Evolutionary conservation across 2,797 vertebrate species (phyloP).

Genomic region (Hydrolagus colliei): DNA sequence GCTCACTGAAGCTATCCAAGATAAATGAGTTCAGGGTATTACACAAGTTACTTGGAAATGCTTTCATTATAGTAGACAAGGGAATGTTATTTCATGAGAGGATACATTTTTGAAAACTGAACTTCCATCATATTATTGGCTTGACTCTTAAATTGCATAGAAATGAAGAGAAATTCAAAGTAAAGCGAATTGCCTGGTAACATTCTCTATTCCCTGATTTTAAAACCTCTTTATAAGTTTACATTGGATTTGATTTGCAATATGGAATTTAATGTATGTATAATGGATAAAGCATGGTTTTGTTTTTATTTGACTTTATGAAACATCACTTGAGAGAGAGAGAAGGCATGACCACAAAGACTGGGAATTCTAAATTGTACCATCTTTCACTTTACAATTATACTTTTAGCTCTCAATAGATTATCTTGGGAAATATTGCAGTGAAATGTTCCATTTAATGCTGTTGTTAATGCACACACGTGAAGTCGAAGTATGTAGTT

Average conservation of each 20-base stretch:
- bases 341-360: not conserved
- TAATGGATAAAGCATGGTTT: too few species aligned
- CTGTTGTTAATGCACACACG: too few species aligned
- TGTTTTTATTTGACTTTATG: too few species aligned
- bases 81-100: not conserved
- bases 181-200: not conserved
- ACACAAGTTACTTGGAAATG: not conserved
- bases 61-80: not conserved
- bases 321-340: not conserved
- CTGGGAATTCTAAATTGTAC: not conserved
- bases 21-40: not conserved
- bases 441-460: not conserved
- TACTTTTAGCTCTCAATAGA: not conserved
- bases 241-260: not conserved
- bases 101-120: slow-evolving; percentile 3
- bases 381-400: not conserved
- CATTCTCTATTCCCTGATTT: not conserved
- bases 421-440: not conserved
- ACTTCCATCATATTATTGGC: not conserved
- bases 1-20: not conserved
- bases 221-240: not conserved
- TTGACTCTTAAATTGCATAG: slow-evolving; percentile 10
- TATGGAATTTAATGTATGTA: not conserved
- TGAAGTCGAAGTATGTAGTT: too few species aligned
- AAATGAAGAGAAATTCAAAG: not conserved